phyloP scores from a whole-genome alignment of 2,888 invertebrate species.

The Nephrotoma appendiculata region DNA sequence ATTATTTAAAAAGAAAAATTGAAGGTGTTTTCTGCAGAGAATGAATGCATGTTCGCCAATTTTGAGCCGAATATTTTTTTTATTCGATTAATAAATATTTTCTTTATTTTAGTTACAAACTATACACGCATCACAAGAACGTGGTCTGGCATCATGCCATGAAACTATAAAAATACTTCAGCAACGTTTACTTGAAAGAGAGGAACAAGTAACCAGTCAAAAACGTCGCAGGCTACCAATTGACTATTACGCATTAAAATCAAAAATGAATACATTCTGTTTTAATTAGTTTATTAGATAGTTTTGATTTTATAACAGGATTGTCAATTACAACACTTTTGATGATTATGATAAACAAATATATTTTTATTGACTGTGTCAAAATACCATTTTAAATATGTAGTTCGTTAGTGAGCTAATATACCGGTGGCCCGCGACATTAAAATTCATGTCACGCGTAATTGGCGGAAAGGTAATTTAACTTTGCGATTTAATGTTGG shows the following conservation, averaged over 20 bases:
- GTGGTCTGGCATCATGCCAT: slow-evolving; percentile 41
- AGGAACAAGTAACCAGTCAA: slow-evolving; percentile 27
- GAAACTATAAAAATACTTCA: slow-evolving; percentile 31
- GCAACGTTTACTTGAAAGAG: slow-evolving; percentile 29
- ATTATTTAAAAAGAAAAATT: not conserved
- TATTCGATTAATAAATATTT: not conserved
- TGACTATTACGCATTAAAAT: slow-evolving; percentile 32
- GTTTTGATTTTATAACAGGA: too few relatives aligned
- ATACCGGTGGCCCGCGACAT: too few relatives aligned
- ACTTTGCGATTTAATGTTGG: too few relatives aligned
- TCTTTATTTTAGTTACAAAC: slow-evolving; percentile 49
- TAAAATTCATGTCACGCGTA: too few relatives aligned
- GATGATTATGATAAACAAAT: too few relatives aligned
- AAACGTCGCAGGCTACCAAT: slow-evolving; percentile 32
- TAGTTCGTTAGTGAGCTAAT: too few relatives aligned
- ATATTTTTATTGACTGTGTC: too few relatives aligned
- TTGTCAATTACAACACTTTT: too few relatives aligned
- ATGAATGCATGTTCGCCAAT: not conserved
- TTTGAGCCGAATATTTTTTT: not conserved
- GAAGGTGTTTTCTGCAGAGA: not conserved
- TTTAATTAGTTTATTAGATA: not conserved
- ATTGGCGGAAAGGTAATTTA: too few relatives aligned
- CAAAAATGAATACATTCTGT: slow-evolving; percentile 24
- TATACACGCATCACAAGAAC: slow-evolving; percentile 55
- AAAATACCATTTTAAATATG: too few relatives aligned